These are phyloP conservation scores for Tinea semifulvella DNA, from an alignment of 2,888 invertebrate genomes.

Conservation along the genomic window DNA sequence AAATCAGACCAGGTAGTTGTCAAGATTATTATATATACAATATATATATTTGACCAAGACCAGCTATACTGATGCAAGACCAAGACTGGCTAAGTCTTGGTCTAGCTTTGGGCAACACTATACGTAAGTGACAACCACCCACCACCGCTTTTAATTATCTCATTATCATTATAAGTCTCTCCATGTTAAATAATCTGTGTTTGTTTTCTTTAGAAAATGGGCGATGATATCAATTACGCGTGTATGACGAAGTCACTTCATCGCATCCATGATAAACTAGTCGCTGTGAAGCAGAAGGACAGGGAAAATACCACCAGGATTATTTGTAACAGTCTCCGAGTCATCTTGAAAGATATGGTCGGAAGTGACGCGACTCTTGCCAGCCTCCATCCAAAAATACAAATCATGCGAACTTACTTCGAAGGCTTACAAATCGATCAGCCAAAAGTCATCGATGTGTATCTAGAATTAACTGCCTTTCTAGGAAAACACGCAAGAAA, in stretches of 20 bases:
- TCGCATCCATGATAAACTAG: background rate
- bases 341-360: background rate
- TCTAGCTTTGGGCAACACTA: no score
- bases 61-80: background rate
- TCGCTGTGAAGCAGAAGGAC: background rate
- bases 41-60: no score
- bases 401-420: background rate
- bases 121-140: no score
- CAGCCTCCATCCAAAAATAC: background rate
- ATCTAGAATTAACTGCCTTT: background rate
- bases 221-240: background rate
- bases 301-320: background rate
- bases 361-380: background rate
- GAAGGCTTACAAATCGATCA: background rate
- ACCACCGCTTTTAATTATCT: no score
- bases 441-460: background rate
- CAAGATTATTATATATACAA: no score
- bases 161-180: no score
- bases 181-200: background rate
- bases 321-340: background rate
- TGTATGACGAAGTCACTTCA: background rate
- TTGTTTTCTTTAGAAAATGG: conserved; percentile 7
- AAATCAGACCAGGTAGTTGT: no score
- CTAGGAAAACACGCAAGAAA: background rate
- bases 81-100: no score